Conservation (phyloP, 2,797 vertebrate genomes). For the Hapalemur alaotrensis region DNA sequence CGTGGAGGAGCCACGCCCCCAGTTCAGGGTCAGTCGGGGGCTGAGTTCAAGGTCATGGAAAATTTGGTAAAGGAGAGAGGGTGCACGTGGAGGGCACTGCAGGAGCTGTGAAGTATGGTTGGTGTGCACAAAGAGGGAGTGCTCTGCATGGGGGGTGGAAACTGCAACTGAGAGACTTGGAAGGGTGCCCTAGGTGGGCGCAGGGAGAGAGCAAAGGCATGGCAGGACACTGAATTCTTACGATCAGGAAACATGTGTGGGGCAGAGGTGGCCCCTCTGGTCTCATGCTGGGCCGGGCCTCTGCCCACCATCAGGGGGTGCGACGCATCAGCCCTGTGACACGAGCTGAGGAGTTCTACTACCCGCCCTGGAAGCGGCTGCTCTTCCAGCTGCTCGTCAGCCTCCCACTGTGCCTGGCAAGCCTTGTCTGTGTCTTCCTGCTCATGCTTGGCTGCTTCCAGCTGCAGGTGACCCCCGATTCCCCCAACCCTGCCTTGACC, state of each 20-base stretch:
- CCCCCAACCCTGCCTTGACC: not conserved
- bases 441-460: constrained; percentile 98
- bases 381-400: constrained; percentile 96
- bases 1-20: constrained; percentile 95
- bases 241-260: not conserved
- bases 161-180: not conserved
- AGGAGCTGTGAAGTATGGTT: not conserved
- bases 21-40: constrained; percentile 91
- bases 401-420: constrained; percentile 94
- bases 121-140: not conserved
- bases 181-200: not conserved
- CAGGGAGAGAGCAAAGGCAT: not conserved
- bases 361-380: constrained; percentile 95
- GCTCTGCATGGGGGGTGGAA: not conserved
- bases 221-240: not conserved
- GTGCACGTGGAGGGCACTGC: not conserved
- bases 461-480: constrained; percentile 90
- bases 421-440: constrained; percentile 94
- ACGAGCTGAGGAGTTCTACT: constrained; percentile 95
- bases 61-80: not conserved
- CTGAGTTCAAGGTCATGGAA: not conserved
- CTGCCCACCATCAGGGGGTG: constrained; percentile 85
- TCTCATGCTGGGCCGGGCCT: not conserved
- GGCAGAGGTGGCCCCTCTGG: not conserved
- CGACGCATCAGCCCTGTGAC: constrained; percentile 96